phyloP scores from a whole-genome alignment of 53 echinoderm and acorn worm species.

The Glandiceps talaboti region DNA sequence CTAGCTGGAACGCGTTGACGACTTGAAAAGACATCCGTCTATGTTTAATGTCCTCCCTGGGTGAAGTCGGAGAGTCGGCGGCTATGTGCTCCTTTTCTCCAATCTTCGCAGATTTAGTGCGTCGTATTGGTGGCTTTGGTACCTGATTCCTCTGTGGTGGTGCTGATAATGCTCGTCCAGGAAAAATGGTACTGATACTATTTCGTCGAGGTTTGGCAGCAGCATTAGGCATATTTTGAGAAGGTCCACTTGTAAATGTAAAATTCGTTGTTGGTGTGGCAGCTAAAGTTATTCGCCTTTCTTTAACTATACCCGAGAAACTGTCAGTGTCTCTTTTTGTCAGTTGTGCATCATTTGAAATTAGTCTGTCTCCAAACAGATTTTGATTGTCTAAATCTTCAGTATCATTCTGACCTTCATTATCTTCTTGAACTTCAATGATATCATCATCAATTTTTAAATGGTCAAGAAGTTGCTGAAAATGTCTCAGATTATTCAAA shows the following conservation, averaged over 20 bases:
- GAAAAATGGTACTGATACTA: too few species aligned
- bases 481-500: constrained; percentile 49
- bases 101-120: not conserved
- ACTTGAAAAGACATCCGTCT: not conserved
- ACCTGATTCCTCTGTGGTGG: not conserved
- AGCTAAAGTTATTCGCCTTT: too few species aligned
- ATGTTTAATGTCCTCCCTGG: not conserved
- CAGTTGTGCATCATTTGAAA: too few species aligned
- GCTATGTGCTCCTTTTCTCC: not conserved
- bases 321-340: too few species aligned
- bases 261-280: too few species aligned
- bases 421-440: not conserved
- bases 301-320: too few species aligned
- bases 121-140: not conserved
- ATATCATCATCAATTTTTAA: not conserved
- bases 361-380: too few species aligned
- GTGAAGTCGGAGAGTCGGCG: not conserved
- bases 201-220: too few species aligned
- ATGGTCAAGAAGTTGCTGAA: constrained; percentile 28
- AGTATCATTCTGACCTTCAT: not conserved
- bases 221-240: too few species aligned
- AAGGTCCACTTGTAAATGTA: too few species aligned
- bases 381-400: too few species aligned
- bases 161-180: not conserved
- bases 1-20: constrained; percentile 7